Evolutionary conservation across 2,888 invertebrate species (phyloP).

Genomic region (Aricia artaxerxes): DNA sequence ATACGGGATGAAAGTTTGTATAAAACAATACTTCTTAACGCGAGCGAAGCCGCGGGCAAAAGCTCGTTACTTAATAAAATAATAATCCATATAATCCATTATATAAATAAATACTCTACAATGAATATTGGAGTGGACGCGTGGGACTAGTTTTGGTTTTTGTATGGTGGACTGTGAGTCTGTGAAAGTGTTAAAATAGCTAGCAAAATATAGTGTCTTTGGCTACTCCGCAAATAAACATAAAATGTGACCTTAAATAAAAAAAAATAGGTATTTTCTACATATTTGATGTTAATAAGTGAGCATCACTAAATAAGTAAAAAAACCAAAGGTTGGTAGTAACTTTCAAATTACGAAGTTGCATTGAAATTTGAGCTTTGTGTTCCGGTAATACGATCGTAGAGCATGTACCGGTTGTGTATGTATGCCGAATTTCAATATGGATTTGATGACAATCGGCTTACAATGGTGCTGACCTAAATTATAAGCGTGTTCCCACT

Average conservation of each 20-base stretch:
- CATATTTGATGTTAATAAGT: background rate
- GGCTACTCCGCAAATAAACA: background rate
- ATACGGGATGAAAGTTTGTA: no score
- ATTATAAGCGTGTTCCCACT: conserved; percentile 28
- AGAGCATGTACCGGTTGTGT: conserved; percentile 19
- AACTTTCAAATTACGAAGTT: conserved; percentile 34
- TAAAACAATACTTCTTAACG: no score
- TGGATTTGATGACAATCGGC: conserved; percentile 48
- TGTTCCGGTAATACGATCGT: conserved; percentile 33
- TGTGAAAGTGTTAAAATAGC: no score
- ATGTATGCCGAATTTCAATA: conserved; percentile 47
- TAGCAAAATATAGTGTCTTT: no score
- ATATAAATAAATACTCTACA: no score
- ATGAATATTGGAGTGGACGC: no score
- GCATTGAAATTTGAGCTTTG: conserved; percentile 41
- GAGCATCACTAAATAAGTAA: background rate
- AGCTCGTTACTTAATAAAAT: no score
- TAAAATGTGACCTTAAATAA: no score
- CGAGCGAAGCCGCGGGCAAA: no score
- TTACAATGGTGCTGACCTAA: conserved; percentile 38
- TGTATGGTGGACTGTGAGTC: no score
- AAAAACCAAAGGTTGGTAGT: background rate
- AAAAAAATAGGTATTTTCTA: background rate
- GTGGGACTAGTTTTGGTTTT: no score
- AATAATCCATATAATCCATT: no score